Conservation (phyloP, 2,888 invertebrate species). For the Leptura quadrifasciata region DNA sequence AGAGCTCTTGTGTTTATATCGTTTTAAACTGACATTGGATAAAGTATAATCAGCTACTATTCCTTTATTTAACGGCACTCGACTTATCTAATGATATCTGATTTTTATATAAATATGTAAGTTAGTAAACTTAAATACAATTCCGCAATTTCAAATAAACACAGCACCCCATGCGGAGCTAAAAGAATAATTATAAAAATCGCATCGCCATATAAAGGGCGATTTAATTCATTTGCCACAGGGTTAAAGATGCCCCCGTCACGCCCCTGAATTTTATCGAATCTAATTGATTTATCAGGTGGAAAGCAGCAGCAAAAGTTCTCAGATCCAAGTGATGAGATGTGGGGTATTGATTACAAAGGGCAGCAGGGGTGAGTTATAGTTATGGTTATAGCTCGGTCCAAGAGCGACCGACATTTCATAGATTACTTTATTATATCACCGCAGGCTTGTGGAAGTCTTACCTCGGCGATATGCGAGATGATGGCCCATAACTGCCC, state of each 20-base stretch:
- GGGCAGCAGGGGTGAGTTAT: conserved; percentile 71
- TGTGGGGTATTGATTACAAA: conserved; percentile 62
- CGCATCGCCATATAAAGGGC: not conserved
- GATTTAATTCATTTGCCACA: not conserved
- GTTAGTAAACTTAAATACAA: too few relatives aligned
- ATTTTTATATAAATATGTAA: too few relatives aligned
- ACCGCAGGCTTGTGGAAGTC: conserved; percentile 66
- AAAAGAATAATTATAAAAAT: too few relatives aligned
- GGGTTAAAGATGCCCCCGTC: not conserved
- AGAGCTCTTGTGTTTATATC: too few relatives aligned
- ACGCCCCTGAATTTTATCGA: conserved; percentile 32
- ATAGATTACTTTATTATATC: conserved; percentile 74
- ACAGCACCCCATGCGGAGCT: too few relatives aligned
- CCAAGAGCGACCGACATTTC: conserved; percentile 71
- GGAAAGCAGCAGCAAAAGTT: conserved; percentile 68
- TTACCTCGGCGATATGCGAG: conserved; percentile 72
- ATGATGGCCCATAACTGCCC: conserved; percentile 73
- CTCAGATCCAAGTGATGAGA: conserved; percentile 61
- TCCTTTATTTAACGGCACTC: too few relatives aligned
- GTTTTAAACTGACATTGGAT: too few relatives aligned
- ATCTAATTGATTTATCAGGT: conserved; percentile 73
- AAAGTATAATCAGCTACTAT: too few relatives aligned
- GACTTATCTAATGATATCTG: too few relatives aligned
- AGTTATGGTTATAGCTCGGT: conserved; percentile 73
- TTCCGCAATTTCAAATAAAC: too few relatives aligned